These are phyloP conservation scores for Melanocharis versteri DNA, from an alignment of 2,113 vertebrate species.

Conservation along the genomic window DNA sequence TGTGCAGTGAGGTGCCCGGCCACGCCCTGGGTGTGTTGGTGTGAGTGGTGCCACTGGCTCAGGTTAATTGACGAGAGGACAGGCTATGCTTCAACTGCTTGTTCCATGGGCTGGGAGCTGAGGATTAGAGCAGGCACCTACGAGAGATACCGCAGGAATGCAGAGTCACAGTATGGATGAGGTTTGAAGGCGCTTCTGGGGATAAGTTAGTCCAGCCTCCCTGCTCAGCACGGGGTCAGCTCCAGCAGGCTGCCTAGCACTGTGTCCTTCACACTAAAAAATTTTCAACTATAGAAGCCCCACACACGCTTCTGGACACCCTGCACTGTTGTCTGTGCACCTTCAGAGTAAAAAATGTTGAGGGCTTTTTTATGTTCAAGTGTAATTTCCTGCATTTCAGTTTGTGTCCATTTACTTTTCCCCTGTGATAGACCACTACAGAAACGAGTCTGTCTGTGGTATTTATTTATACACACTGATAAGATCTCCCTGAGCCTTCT, in stretches of 20 bases:
- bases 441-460: not conserved
- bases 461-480: not conserved
- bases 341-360: not conserved
- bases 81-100: not conserved
- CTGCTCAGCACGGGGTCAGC: not conserved
- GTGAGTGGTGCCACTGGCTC: not conserved
- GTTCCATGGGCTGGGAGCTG: not conserved
- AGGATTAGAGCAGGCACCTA: not conserved
- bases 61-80: not conserved
- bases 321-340: not conserved
- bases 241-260: not conserved
- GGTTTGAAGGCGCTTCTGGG: not conserved
- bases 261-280: not conserved
- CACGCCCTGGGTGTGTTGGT: not conserved
- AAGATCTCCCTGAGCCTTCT: not conserved
- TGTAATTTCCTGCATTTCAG: not conserved
- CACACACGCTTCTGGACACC: not conserved
- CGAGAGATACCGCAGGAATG: fast-evolving
- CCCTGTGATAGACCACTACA: not conserved
- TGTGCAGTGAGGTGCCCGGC: not conserved
- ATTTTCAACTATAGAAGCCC: not conserved
- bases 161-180: not conserved
- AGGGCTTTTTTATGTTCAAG: not conserved
- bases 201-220: not conserved
- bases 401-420: not conserved